Evolutionary conservation across 1,140 invertebrate species (phyloP).

Genomic region (Zaprionus nigranus): DNA sequence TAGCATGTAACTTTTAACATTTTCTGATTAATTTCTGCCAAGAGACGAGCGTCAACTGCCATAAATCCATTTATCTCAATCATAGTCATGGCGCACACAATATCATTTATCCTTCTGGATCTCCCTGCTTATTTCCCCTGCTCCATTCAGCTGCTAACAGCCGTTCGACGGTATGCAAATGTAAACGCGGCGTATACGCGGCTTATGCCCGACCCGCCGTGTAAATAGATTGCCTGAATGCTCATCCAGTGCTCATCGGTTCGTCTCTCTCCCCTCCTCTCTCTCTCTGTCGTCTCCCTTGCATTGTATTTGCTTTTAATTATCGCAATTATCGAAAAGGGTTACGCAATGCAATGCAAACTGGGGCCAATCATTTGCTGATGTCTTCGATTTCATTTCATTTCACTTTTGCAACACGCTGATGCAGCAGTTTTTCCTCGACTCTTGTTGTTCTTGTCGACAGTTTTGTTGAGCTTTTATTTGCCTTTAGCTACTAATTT

Average conservation of each 20-base stretch:
- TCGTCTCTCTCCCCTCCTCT: background rate
- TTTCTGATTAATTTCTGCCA: slow-evolving; percentile 75
- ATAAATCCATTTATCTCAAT: slow-evolving; percentile 82
- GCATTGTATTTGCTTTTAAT: slow-evolving; percentile 80
- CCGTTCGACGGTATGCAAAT: slow-evolving; percentile 59
- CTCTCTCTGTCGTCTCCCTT: slow-evolving; percentile 55
- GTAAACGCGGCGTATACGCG: slow-evolving; percentile 73
- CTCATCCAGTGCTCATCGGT: slow-evolving; percentile 41
- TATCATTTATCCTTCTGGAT: slow-evolving; percentile 22
- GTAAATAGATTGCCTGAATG: slow-evolving; percentile 66
- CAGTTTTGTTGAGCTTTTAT: slow-evolving; percentile 43
- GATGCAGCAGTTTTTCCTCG: slow-evolving; percentile 55
- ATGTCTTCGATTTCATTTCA: slow-evolving; percentile 73
- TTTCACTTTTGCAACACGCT: slow-evolving; percentile 52
- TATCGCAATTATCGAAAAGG: slow-evolving; percentile 81
- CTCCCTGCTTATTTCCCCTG: background rate
- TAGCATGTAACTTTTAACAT: slow-evolving; percentile 70
- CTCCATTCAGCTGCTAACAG: background rate
- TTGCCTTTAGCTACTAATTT: slow-evolving; percentile 52
- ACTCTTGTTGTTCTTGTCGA: slow-evolving; percentile 36
- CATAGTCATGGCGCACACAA: slow-evolving; percentile 61
- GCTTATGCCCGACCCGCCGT: slow-evolving; percentile 50
- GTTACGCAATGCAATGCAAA: slow-evolving; percentile 71
- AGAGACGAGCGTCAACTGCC: slow-evolving; percentile 61
- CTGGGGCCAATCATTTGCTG: slow-evolving; percentile 64